These are phyloP conservation scores for Babyrousa celebensis DNA, from an alignment of 2,797 vertebrate genomes.

Conservation along the genomic window DNA sequence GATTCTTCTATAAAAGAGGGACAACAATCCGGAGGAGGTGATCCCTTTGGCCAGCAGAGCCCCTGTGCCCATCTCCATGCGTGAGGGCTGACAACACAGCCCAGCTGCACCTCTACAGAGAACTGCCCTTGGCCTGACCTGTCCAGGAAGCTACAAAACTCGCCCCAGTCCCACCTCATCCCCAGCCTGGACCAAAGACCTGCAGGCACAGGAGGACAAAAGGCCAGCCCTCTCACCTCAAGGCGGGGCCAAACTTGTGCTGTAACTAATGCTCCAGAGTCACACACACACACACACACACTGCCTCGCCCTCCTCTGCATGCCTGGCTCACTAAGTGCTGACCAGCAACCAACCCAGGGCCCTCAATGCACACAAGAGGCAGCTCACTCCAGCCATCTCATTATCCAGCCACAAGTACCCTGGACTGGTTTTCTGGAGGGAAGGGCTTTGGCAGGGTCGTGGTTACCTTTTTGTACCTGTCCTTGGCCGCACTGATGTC, in stretches of 20 bases:
- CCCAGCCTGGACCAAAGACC: neutral
- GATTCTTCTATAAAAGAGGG: neutral
- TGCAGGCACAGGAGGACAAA: neutral
- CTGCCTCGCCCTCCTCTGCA: neutral
- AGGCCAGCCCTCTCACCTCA: neutral
- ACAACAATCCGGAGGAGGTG: neutral
- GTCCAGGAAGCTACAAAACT: neutral
- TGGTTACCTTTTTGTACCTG: slow-evolving; percentile 96
- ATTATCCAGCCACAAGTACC: neutral
- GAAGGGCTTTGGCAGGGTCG: neutral
- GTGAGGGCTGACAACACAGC: neutral
- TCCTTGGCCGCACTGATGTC: slow-evolving; percentile 97
- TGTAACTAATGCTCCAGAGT: neutral
- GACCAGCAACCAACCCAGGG: neutral
- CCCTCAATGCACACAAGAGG: neutral
- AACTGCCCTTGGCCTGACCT: neutral
- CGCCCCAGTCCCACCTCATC: too few relatives aligned
- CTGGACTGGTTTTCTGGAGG: neutral
- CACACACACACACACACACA: neutral
- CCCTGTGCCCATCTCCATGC: neutral
- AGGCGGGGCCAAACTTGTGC: neutral
- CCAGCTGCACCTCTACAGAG: neutral
- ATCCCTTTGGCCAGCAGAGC: neutral
- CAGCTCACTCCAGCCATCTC: neutral
- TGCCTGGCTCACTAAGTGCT: neutral